Percentiles rank a stretch among this genome's conserved stretches.
Conservation (phyloP, 2,888 invertebrate species). For the Drosophila cracens region DNA sequence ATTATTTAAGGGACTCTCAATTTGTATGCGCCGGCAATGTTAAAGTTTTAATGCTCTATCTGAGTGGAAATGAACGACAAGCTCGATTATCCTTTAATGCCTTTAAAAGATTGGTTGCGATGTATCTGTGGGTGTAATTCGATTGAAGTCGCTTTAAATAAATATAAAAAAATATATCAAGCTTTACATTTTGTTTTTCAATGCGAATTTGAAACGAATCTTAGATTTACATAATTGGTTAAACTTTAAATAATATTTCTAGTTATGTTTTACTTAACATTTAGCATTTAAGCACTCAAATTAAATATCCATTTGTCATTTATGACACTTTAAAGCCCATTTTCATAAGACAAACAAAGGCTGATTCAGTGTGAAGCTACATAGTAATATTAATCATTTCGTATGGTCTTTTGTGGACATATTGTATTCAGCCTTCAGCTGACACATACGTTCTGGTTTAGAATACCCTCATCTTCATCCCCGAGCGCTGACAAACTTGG, state of each 20-base stretch:
- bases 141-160: conserved; percentile 24
- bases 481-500: conserved; percentile 2
- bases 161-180: conserved; percentile 6
- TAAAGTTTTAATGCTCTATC: conserved; percentile 27
- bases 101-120: conserved; percentile 8
- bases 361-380: conserved; percentile 7
- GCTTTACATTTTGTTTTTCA: conserved; percentile 9
- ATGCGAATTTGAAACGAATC: conserved; percentile 10
- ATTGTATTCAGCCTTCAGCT: conserved; percentile 8
- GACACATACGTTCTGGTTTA: conserved; percentile 12
- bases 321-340: conserved; percentile 2
- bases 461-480: neutral
- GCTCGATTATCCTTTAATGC: conserved; percentile 33
- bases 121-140: conserved; percentile 11
- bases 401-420: conserved; percentile 5
- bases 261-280: neutral
- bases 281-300: neutral
- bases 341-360: conserved; percentile 2
- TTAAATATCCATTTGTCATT: conserved; percentile 9
- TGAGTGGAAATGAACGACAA: neutral
- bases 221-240: neutral
- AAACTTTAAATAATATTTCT: conserved; percentile 7
- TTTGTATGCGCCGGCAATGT: conserved; percentile 2
- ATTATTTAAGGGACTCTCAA: conserved; percentile 16
- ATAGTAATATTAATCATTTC: conserved; percentile 25